These are phyloP conservation scores for Torymus tubicola DNA, from an alignment of 2,888 invertebrate genomes.

Conservation along the genomic window DNA sequence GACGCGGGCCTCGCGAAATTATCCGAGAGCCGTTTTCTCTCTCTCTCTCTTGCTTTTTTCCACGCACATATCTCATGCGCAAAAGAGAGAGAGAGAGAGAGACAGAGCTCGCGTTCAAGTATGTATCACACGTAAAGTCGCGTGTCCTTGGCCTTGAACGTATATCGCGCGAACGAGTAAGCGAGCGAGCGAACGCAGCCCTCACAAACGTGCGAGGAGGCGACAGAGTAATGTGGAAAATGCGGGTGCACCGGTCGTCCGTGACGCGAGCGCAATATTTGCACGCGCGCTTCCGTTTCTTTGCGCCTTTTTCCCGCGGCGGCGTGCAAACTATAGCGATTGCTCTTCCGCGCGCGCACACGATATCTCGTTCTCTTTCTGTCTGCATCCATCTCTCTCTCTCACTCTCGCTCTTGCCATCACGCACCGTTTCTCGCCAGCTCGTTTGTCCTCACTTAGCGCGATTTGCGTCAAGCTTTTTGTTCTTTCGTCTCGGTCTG, in stretches of 20 bases:
- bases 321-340: not conserved
- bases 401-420: not conserved
- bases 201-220: slow-evolving; percentile 49
- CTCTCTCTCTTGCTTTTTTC: slow-evolving; percentile 36
- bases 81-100: not conserved
- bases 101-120: slow-evolving; percentile 59
- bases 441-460: not conserved
- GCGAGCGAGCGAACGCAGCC: not conserved
- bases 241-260: slow-evolving; percentile 73
- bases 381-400: not conserved
- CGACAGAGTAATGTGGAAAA: slow-evolving; percentile 67
- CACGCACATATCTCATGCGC: slow-evolving; percentile 5
- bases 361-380: not conserved
- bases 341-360: not conserved
- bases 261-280: slow-evolving; percentile 64
- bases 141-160: slow-evolving; percentile 71
- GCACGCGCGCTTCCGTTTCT: slow-evolving; percentile 58
- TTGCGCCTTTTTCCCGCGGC: slow-evolving; percentile 49
- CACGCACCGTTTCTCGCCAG: not conserved
- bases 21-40: slow-evolving; percentile 18
- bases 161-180: slow-evolving; percentile 57
- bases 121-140: slow-evolving; percentile 65
- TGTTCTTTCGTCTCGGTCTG: too few species aligned
- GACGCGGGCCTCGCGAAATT: slow-evolving; percentile 32
- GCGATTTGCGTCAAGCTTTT: not conserved